A percentile compares a stretch with the other conserved stretches of the same genome.
phyloP scores from a whole-genome alignment of 92 coral and sea anemone genomes.

The Anthopleura xanthogrammica region DNA sequence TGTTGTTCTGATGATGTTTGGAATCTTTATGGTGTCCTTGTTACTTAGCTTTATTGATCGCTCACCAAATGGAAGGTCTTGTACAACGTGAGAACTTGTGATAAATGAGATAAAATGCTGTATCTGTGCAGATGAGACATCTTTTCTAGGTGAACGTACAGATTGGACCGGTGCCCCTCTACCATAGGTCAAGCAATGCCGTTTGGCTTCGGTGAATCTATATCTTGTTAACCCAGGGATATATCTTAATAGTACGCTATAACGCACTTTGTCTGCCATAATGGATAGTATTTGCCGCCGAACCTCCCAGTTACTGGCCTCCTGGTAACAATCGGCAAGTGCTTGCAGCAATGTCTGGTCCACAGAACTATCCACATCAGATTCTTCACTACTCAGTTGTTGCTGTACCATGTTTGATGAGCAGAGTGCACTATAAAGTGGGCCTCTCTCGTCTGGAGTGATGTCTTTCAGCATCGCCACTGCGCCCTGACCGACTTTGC shows the following conservation, averaged over 20 bases:
- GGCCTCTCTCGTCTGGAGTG: slow-evolving; percentile 46
- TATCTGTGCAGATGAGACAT: slow-evolving; percentile 32
- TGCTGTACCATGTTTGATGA: slow-evolving; percentile 43
- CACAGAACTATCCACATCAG: slow-evolving; percentile 30
- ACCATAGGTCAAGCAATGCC: slow-evolving; percentile 66
- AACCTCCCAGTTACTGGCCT: slow-evolving; percentile 63
- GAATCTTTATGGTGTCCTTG: slow-evolving; percentile 43
- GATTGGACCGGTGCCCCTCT: slow-evolving; percentile 68
- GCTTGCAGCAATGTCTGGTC: slow-evolving; percentile 64
- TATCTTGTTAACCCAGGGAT: slow-evolving; percentile 74
- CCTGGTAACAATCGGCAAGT: slow-evolving; percentile 67
- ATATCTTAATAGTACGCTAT: slow-evolving; percentile 36
- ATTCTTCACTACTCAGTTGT: slow-evolving; percentile 37
- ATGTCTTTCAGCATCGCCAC: slow-evolving; percentile 55
- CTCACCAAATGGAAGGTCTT: slow-evolving; percentile 55
- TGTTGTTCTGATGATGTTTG: slow-evolving; percentile 39
- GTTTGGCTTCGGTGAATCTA: slow-evolving; percentile 71
- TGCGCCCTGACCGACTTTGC: slow-evolving; percentile 67
- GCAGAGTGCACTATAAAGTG: slow-evolving; percentile 50
- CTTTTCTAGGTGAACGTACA: slow-evolving; percentile 34
- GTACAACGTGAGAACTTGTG: slow-evolving; percentile 52
- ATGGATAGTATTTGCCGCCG: slow-evolving; percentile 72
- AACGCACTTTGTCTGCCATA: slow-evolving; percentile 69
- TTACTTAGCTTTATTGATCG: slow-evolving; percentile 33
- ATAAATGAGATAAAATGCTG: slow-evolving; percentile 41